Base-by-base conservation (phyloP, 2,113 vertebrate genomes). In the Pterocles burchelli region DNA sequence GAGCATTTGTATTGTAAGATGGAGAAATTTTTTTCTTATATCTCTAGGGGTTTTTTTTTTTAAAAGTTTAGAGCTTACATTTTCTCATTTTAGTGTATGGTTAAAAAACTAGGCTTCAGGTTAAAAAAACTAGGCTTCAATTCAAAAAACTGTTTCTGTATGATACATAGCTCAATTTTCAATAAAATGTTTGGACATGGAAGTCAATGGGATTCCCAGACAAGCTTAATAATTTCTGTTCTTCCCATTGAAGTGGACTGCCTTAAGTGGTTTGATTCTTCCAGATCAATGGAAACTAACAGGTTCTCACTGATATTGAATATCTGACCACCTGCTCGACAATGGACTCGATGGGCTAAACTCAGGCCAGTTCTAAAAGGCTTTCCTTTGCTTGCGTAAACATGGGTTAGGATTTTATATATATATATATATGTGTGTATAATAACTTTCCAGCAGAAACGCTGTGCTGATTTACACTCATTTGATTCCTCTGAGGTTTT, bases 341-440 rank as follows among this genome's bases (percentile, higher is more conserved):
- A 66, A 20, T 34, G 31, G 21, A 41, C 31, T 85, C 72, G 61
- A 41, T 63, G 54, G 38, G 25, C 13, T 75, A 85, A 87, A 59
- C 18, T 57, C 21, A 33, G 51, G 29, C 2, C 11, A 67, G 4
- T 87, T 87, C 73, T 59, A n/a, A 79, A 78, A 79, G 8, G 10
- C 13, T 33, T 72, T 66, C 18, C 3, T 81, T 89, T 68, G 5
- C 66, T 82, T 91, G 2, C 29, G 45, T 57, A 45, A 82, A 10
- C 0, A 7, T 85, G 68, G 68, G 2, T 13, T 24, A 13, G 34
- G 25, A 24, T 15, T 38, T 65, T 16, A 77, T 63, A n/a, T 31
- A 0, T 41, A 41, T 41, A 41, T 41, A 41, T 13, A 41, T 41
- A 41, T n/a, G n/a, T n/a, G n/a, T n/a, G n/a, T n/a, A n/a, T 41